Conservation (phyloP, 2,888 invertebrate species). For the Ormyrus labotus region DNA sequence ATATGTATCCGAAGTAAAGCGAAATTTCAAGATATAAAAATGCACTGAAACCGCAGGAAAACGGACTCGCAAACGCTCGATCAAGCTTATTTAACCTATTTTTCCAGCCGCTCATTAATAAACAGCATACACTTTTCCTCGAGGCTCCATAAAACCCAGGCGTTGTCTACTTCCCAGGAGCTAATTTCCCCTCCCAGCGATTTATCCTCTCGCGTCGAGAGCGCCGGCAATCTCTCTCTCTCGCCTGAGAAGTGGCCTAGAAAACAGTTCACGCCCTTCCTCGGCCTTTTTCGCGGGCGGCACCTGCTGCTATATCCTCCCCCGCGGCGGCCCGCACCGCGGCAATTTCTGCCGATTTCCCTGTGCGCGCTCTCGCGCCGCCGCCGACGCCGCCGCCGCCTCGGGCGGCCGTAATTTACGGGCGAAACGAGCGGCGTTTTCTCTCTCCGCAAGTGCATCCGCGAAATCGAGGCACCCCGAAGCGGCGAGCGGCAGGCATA, state of each 20-base stretch:
- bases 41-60: no score
- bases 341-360: slow-evolving; percentile 50
- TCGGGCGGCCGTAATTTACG: no score
- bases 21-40: no score
- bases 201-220: background rate
- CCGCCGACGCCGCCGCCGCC: no score
- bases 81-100: no score
- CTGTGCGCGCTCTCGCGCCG: no score
- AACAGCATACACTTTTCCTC: no score
- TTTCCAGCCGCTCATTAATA: no score
- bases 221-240: background rate
- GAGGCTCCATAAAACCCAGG: background rate
- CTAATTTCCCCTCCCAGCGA: slow-evolving; percentile 33
- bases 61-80: no score
- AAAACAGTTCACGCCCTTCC: slow-evolving; percentile 54
- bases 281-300: slow-evolving; percentile 41
- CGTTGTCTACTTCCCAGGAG: slow-evolving; percentile 46
- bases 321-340: slow-evolving; percentile 47
- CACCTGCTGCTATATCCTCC: slow-evolving; percentile 59
- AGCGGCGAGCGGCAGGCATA: slow-evolving; percentile 62
- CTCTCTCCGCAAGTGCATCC: slow-evolving; percentile 22
- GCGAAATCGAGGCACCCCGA: slow-evolving; percentile 41
- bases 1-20: no score
- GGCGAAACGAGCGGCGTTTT: slow-evolving; percentile 23
- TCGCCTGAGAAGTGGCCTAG: slow-evolving; percentile 48